Percentiles rank a stretch among this genome's conserved stretches.
These are phyloP conservation scores for Harmothoe impar DNA, from an alignment of 2,888 invertebrate genomes.

Conservation along the genomic window DNA sequence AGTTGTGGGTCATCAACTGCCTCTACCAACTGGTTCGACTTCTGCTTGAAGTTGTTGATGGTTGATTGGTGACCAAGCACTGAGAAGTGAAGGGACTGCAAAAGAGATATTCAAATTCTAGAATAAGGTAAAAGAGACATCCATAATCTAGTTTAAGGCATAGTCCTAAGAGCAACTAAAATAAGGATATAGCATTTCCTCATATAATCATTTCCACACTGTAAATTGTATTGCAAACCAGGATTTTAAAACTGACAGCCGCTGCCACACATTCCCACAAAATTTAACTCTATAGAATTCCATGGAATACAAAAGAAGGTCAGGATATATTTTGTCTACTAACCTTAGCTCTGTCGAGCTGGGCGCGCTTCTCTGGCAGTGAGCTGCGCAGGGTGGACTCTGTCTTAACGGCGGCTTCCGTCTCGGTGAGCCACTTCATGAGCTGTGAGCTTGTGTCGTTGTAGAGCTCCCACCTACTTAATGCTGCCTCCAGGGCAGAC, in stretches of 20 bases:
- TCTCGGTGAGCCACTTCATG: constrained; percentile 90
- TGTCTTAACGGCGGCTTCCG: constrained; percentile 91
- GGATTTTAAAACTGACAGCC: too few relatives aligned
- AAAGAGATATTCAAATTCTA: neutral
- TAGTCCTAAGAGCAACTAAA: too few relatives aligned
- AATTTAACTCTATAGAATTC: too few relatives aligned
- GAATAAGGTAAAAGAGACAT: too few relatives aligned
- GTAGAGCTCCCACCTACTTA: constrained; percentile 96
- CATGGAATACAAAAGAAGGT: too few relatives aligned
- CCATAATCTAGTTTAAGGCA: too few relatives aligned
- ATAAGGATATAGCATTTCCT: too few relatives aligned
- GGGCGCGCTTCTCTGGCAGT: constrained; percentile 69
- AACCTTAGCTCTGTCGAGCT: constrained; percentile 76
- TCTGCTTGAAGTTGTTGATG: constrained; percentile 93
- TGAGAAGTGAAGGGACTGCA: constrained; percentile 74
- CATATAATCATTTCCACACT: too few relatives aligned
- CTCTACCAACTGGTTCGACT: constrained; percentile 89
- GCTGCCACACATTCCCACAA: too few relatives aligned
- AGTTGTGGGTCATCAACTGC: constrained; percentile 86
- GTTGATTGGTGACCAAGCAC: constrained; percentile 77
- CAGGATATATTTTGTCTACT: neutral
- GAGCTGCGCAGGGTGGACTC: constrained; percentile 87
- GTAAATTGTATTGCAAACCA: too few relatives aligned
- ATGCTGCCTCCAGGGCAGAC: constrained; percentile 91
- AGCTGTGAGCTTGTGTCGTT: constrained; percentile 93